phyloP scores from a whole-genome alignment of 2,113 vertebrate genomes.

The Riparia riparia region DNA sequence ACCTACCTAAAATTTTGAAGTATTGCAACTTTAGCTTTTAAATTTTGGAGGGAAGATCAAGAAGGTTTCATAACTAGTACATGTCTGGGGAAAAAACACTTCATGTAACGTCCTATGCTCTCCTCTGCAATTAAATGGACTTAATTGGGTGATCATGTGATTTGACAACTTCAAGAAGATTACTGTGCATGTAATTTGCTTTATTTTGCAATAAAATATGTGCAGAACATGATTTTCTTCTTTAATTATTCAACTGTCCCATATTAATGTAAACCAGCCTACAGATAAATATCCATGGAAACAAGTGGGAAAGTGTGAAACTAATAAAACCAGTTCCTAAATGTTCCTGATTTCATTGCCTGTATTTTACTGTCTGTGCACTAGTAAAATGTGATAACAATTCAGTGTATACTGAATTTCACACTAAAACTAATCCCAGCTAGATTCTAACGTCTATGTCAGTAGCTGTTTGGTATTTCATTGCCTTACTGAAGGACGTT shows the following conservation, averaged over 20 bases:
- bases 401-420: neutral
- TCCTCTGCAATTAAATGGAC: neutral
- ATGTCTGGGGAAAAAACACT: neutral
- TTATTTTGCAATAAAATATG: neutral
- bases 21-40: neutral
- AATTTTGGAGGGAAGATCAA: neutral
- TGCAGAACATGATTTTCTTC: neutral
- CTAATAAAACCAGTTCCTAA: neutral
- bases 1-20: neutral
- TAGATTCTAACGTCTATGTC: neutral
- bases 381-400: neutral
- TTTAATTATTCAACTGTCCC: neutral
- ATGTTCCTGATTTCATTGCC: neutral
- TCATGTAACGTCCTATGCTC: neutral
- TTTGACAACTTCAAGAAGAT: neutral
- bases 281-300: slow-evolving; percentile 45
- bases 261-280: neutral
- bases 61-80: neutral
- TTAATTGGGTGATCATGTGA: neutral
- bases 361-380: neutral
- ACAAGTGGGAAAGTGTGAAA: slow-evolving; percentile 10
- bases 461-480: neutral
- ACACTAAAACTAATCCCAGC: neutral
- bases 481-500: neutral
- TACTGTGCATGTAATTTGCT: neutral